Base-by-base conservation (phyloP, 2,113 vertebrate species). In the Daphoenositta chrysoptera region DNA sequence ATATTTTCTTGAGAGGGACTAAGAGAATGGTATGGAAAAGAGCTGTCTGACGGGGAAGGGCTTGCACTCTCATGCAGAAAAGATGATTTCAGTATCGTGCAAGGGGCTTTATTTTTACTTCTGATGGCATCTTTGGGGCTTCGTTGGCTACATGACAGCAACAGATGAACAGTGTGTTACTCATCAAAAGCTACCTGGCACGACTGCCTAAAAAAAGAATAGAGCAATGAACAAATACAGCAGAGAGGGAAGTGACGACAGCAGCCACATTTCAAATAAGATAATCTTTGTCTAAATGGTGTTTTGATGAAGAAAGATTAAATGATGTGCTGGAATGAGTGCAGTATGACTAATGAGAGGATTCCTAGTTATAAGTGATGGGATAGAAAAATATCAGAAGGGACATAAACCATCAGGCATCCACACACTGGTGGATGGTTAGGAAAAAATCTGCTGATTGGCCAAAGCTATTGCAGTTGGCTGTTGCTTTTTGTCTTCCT, bases 171-270 rank as follows among this genome's bases (percentile, higher is more conserved):
- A 58, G 80, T 63, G 26, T 66, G 70, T 89, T 91, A 89, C 70
- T 95, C 66, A 91, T 91, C 92, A 68, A 94, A 94, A 87, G 40
- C 58, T 94, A 97, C 93, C 85, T 96, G 95, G 90, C 88, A 95
- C 0, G 1, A 78, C 53, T 69, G 47, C 11, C 60, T 89, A 31
- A 53, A 68, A 88, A 95, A 76, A 81, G 51, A 66, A 65, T 13
- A 88, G 45, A 76, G 35, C 66, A 75, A 44, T 0, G 4, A 90
- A 93, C 83, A 95, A 94, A 92, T 63, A 40, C 33, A 75, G 80
- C 72, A 81, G 42, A 53, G 70, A 95, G 58, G 42, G 77, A 91
- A 90, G 83, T 72, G 89, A 93, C 3, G 37, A 79, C 89, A 96
- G 66, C 57, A 79, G 39, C 48, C 35, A 73, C 66, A 73, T 95